phyloP scores from a whole-genome alignment of 2,888 invertebrate genomes.

The Megamerina dolium region DNA sequence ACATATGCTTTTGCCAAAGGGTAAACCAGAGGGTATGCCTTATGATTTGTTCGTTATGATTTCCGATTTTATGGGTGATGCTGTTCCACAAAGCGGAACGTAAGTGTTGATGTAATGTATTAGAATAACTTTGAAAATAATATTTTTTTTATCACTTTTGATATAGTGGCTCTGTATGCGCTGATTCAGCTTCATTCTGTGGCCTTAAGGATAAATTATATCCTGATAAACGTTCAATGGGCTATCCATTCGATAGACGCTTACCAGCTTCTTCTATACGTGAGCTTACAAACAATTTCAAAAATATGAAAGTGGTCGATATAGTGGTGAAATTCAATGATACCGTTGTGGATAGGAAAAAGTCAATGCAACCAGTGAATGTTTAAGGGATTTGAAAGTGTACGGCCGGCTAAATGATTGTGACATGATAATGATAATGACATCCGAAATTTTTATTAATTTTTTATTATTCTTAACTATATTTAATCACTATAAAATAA shows the following conservation, averaged over 20 bases:
- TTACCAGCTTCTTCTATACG: constrained; percentile 53
- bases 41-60: constrained; percentile 73
- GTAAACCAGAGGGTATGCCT: constrained; percentile 59
- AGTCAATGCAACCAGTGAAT: no score
- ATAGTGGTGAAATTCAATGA: constrained; percentile 55
- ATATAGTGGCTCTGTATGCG: constrained; percentile 48
- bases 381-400: no score
- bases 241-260: constrained; percentile 55
- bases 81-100: constrained; percentile 25
- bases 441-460: no score
- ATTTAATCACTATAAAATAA: no score
- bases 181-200: constrained; percentile 64
- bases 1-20: constrained; percentile 72
- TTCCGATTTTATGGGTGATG: constrained; percentile 64
- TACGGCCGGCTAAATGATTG: no score
- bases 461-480: no score
- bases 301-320: constrained; percentile 65
- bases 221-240: constrained; percentile 64
- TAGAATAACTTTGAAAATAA: neutral
- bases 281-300: constrained; percentile 56
- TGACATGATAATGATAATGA: no score
- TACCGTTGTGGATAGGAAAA: constrained; percentile 20
- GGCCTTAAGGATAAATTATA: constrained; percentile 62
- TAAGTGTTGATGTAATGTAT: neutral
- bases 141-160: neutral